Conservation (phyloP, 1,140 invertebrate genomes). For the Druon quercuslanigerum region DNA sequence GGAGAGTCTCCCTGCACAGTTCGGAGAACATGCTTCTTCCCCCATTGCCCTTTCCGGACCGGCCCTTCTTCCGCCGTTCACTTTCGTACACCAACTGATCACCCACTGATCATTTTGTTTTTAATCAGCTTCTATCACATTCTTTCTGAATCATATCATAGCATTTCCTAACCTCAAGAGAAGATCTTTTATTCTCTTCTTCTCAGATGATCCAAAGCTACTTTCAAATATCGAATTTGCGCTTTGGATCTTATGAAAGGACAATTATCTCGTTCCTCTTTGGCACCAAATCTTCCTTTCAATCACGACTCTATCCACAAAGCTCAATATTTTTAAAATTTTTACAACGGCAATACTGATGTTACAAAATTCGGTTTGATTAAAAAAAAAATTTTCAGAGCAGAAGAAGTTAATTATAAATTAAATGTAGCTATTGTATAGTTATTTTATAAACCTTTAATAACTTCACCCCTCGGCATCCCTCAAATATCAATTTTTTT, state of each 20-base stretch:
- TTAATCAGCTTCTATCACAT: constrained; percentile 33
- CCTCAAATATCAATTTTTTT: too few relatives aligned
- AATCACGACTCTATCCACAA: constrained; percentile 34
- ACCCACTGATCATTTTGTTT: constrained; percentile 33
- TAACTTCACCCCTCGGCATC: too few relatives aligned
- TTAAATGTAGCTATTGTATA: too few relatives aligned
- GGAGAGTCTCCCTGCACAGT: constrained; percentile 79
- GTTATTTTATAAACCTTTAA: too few relatives aligned
- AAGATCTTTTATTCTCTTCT: constrained; percentile 19
- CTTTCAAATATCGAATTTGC: not conserved
- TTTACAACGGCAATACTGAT: too few relatives aligned
- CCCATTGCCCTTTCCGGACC: constrained; percentile 72
- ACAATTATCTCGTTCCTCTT: not conserved
- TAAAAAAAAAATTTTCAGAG: too few relatives aligned
- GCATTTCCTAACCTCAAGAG: constrained; percentile 34
- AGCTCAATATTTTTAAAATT: too few relatives aligned
- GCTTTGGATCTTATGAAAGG: not conserved
- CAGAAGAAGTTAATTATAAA: too few relatives aligned
- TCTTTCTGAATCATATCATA: not conserved
- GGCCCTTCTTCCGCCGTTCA: constrained; percentile 22
- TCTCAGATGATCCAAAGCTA: not conserved
- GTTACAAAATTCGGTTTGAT: too few relatives aligned
- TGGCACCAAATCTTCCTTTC: constrained; percentile 33
- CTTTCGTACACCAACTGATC: constrained; percentile 16
- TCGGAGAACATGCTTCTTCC: constrained; percentile 78